Base-by-base conservation (phyloP, 2,797 vertebrate species). In the Hydrolagus colliei region DNA sequence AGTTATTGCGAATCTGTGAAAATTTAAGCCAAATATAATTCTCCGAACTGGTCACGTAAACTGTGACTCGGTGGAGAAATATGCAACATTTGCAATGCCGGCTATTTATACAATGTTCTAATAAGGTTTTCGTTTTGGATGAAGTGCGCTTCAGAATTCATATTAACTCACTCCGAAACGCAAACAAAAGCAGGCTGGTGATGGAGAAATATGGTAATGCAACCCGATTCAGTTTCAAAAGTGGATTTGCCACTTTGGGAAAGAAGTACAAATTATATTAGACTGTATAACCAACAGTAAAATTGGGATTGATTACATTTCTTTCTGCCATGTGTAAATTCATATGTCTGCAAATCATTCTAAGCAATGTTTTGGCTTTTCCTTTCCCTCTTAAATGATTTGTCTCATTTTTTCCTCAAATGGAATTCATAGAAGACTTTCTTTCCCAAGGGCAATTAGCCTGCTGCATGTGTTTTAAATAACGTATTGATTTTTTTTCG, bases 401-500 rank as follows among this genome's bases (percentile, higher is more conserved):
- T 88, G 86, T 87, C 88, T 89, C 88, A 88, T 87, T 88, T 90
- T 89, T 73, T 86, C 73, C 88, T 88, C 86, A 73, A 86, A 86
- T 76, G 61, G 86, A 87, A 89, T 90, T 90, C 87, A 85, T 88
- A 88, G 86, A 86, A 88, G 68, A 87, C 52, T 86, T 78, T 22
- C 86, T 87, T 90, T 90, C 87, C 88, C 89, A 5, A 0, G 87
- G 86, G 86, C 86, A 88, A 90, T 89, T 89, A 87, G 62, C 8
- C 72, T 52, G 27, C 65, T 61, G 52, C 35, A 32, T 89, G 76
- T 86, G 87, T 87, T 52, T 92, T 92, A 92, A 93, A 92, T 90
- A 93, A 91, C 89, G 72, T 92, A 92, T 92, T 89, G 91, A 92
- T 92, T 93, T 91, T 92, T 27, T 92, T 92, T 90, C 88, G 88